Evolutionary conservation across 2,797 vertebrate genomes (phyloP).

Genomic region (Nyctalus aviator): DNA sequence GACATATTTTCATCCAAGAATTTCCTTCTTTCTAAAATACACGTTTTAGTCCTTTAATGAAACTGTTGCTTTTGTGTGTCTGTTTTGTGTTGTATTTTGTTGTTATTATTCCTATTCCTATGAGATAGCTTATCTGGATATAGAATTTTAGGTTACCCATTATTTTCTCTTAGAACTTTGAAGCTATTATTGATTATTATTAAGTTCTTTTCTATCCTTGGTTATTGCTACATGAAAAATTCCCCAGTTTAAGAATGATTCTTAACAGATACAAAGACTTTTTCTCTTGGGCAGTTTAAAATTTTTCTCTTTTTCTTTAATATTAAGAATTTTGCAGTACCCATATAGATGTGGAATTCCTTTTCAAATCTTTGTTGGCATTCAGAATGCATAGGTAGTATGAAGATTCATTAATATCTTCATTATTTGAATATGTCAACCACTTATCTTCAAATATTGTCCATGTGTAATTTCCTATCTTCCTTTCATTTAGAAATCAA

Average conservation of each 20-base stretch:
- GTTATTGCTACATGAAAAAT: background rate
- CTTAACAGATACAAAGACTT: background rate
- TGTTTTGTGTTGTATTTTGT: background rate
- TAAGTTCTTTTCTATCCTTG: background rate
- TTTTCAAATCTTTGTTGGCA: background rate
- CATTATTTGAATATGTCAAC: background rate
- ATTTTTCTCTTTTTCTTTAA: background rate
- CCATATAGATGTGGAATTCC: background rate
- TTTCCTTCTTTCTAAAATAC: background rate
- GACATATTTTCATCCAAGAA: background rate
- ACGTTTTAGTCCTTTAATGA: background rate
- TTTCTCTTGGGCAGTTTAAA: background rate
- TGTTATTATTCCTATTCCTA: background rate
- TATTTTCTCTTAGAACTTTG: background rate
- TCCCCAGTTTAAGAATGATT: background rate
- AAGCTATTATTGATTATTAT: background rate
- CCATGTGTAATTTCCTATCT: background rate
- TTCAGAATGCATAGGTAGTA: background rate
- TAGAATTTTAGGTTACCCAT: background rate
- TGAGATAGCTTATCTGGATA: background rate
- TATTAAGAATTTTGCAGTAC: background rate
- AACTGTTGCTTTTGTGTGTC: background rate
- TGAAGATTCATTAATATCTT: background rate
- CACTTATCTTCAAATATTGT: slow-evolving; percentile 1
- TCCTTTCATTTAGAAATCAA: background rate